Base-by-base conservation (phyloP, 2,888 invertebrate genomes). In the Notodonta dromedarius region DNA sequence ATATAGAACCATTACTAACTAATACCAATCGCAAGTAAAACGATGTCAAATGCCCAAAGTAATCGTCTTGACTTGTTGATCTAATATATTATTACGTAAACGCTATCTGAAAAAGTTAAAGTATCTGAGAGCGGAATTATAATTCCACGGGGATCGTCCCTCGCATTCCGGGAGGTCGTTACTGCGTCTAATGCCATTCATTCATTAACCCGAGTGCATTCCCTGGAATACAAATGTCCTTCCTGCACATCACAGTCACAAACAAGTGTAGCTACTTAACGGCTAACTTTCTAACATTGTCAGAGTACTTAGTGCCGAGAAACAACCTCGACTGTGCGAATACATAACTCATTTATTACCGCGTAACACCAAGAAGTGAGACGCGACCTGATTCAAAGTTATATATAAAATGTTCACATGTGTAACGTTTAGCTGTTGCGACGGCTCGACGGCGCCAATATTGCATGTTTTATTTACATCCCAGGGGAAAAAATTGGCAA, bases 381-480 rank as follows among this genome's bases (percentile, higher is more conserved):
- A 58, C 73, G 62, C 66, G 71, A 62, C 71, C 72, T 71, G 68
- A 77, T 77, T 79, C 75, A 65, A 69, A 74, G 67, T 73, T 79
- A 74, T 77, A 82, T 77, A 82, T 80, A 79, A 77, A 81, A 81
- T 76, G 77, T 75, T 69, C 80, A 78, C 77, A 80, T 70, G 75
- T 70, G 71, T 69, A 69, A 70, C 68, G 69, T 67, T 65, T 69
- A 61, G 65, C 62, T 58, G 65, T 63, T 62, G 70, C 66, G 71
- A 70, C 76, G 74, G 64, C 71, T 66, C 60, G 71, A 76, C 76
- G 84, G 85, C 85, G 86, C 85, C 88, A 81, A 85, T 83, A 83
- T 78, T 75, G 76, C 81, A 79, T 80, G 83, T 83, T 89, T 87
- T 88, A 89, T 91, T 90, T 88, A 88, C 89, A 90, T 82, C 82